Conservation (phyloP, 2,113 vertebrate genomes). For the Coryphaenoides rupestris region DNA sequence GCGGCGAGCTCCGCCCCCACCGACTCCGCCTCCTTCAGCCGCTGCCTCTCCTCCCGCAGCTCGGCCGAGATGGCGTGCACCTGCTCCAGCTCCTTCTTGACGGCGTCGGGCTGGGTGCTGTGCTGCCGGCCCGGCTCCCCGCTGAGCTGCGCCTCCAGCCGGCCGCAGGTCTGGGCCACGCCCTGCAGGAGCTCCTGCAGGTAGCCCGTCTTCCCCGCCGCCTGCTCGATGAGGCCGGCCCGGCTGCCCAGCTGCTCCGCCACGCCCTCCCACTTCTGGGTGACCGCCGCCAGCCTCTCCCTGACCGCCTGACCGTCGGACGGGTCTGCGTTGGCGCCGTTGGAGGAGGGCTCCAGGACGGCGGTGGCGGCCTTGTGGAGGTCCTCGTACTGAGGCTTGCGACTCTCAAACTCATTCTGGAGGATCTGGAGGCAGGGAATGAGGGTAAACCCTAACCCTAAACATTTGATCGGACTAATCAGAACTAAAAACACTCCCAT, state of each 20-base stretch:
- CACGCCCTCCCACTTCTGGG: conserved; percentile 86
- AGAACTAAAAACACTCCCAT: too few relatives aligned
- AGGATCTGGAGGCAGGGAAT: conserved; percentile 78
- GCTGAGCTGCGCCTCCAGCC: conserved; percentile 79
- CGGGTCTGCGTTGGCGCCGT: conserved; percentile 71
- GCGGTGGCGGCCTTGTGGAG: conserved; percentile 77
- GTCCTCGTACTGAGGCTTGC: conserved; percentile 88
- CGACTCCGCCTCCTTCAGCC: conserved; percentile 77
- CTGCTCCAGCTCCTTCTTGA: conserved; percentile 85
- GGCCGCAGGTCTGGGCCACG: conserved; percentile 73
- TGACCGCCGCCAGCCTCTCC: conserved; percentile 78
- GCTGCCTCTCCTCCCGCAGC: conserved; percentile 81
- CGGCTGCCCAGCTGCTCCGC: conserved; percentile 83
- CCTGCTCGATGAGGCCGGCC: conserved; percentile 84
- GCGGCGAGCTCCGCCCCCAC: conserved; percentile 82
- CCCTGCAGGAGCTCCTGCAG: conserved; percentile 83
- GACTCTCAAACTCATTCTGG: conserved; percentile 93
- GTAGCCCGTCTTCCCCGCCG: conserved; percentile 81
- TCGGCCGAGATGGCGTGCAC: conserved; percentile 80
- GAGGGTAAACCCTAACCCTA: neutral
- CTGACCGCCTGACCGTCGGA: conserved; percentile 75
- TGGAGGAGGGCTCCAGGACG: conserved; percentile 79
- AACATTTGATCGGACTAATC: neutral
- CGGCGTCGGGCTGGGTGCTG: conserved; percentile 81
- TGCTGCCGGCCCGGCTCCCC: conserved; percentile 67